Conservation (phyloP, 2,888 invertebrate species). For the Drosophila pseudotakahashii region DNA sequence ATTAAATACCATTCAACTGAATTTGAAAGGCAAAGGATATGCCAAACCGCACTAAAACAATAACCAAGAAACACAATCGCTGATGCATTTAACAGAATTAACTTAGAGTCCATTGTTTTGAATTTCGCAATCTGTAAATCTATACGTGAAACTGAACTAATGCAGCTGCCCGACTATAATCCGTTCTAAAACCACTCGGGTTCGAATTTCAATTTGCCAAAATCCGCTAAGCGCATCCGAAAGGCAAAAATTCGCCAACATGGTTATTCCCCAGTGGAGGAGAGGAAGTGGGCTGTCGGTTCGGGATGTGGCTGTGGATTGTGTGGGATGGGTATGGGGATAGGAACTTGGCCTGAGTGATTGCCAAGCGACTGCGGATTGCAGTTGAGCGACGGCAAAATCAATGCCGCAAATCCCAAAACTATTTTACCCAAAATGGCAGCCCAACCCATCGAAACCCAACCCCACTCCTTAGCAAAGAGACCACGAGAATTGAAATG, state of each 20-base stretch:
- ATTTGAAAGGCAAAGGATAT: too few relatives aligned
- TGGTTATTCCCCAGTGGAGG: not conserved
- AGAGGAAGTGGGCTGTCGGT: not conserved
- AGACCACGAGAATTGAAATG: constrained; percentile 69
- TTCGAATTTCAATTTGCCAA: constrained; percentile 61
- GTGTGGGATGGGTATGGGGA: constrained; percentile 10
- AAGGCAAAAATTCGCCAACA: constrained; percentile 39
- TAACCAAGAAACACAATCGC: not conserved
- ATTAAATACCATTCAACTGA: too few relatives aligned
- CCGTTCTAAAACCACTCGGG: constrained; percentile 30
- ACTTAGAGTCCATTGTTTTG: not conserved
- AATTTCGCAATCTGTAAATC: constrained; percentile 16
- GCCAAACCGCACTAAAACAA: not conserved
- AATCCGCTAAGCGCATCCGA: constrained; percentile 45
- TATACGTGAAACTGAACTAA: constrained; percentile 22
- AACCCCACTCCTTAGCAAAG: constrained; percentile 10
- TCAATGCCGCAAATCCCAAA: constrained; percentile 78
- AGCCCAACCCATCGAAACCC: constrained; percentile 4
- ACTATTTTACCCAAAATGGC: constrained; percentile 66
- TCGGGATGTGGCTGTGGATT: not conserved
- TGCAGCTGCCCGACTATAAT: constrained; percentile 24
- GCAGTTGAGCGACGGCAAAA: constrained; percentile 71
- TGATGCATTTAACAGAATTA: too few relatives aligned
- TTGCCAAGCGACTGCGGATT: constrained; percentile 50
- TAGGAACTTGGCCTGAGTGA: constrained; percentile 57